A percentile compares a stretch with the other conserved stretches of the same genome.
These are phyloP conservation scores for Scrobipalpa atriplicella DNA, from an alignment of 2,888 invertebrate genomes.

Conservation along the genomic window DNA sequence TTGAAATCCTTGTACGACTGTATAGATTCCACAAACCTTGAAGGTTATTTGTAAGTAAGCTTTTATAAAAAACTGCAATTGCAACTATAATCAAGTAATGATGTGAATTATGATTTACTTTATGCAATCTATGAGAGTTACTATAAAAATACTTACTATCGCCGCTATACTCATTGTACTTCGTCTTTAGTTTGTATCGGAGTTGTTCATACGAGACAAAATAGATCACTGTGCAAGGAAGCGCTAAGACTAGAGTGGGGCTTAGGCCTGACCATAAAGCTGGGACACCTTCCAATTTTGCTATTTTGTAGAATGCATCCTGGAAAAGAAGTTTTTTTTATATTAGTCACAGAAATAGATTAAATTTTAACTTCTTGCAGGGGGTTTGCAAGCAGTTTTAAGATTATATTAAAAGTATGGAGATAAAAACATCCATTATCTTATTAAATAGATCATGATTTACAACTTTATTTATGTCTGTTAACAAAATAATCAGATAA, in stretches of 20 bases:
- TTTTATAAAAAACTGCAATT: not conserved
- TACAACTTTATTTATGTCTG: too few relatives aligned
- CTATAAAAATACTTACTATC: constrained; percentile 56
- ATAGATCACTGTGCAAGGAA: constrained; percentile 98
- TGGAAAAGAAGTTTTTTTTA: constrained; percentile 59
- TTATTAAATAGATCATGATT: too few relatives aligned
- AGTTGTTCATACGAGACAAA: constrained; percentile 98
- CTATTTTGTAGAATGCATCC: constrained; percentile 98
- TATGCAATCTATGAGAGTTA: too few relatives aligned
- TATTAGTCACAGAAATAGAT: not conserved
- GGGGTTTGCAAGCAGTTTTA: too few relatives aligned
- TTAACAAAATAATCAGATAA: too few relatives aligned
- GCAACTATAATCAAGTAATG: too few relatives aligned
- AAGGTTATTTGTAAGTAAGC: not conserved
- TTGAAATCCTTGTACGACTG: too few relatives aligned
- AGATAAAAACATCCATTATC: too few relatives aligned
- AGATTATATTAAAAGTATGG: too few relatives aligned
- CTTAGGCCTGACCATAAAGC: constrained; percentile 99
- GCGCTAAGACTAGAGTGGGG: constrained; percentile 96
- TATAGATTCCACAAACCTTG: constrained; percentile 2
- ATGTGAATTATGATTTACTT: too few relatives aligned
- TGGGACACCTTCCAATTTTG: constrained; percentile 92
- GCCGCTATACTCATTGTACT: constrained; percentile 68
- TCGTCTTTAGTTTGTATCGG: constrained; percentile 84
- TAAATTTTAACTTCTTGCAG: too few relatives aligned